These are phyloP conservation scores for Cnemophilus loriae DNA, from an alignment of 2,113 vertebrate species.

Conservation along the genomic window DNA sequence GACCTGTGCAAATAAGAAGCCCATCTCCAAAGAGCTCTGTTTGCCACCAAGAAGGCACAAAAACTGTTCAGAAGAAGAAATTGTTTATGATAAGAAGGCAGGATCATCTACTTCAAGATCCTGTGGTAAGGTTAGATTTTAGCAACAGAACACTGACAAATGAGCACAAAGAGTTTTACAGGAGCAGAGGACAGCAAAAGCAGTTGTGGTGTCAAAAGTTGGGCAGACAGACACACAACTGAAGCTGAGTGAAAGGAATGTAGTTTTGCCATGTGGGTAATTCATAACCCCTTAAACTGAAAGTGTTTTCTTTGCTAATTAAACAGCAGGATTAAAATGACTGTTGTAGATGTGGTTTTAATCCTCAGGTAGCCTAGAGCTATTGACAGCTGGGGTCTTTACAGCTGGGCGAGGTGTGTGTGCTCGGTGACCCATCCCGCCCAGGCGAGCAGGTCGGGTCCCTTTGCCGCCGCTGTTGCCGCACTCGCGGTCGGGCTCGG, in stretches of 20 bases:
- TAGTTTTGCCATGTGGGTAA: background rate
- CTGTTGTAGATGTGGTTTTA: background rate
- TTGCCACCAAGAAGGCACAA: background rate
- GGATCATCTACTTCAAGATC: background rate
- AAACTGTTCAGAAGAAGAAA: background rate
- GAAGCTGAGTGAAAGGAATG: background rate
- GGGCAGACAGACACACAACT: background rate
- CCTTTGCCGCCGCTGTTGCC: fast-evolving
- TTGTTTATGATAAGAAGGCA: background rate
- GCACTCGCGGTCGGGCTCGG: fast-evolving
- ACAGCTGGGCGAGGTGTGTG: background rate
- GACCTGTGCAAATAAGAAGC: background rate
- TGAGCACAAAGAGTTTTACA: background rate
- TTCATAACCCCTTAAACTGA: background rate
- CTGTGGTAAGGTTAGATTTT: background rate
- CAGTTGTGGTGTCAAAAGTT: background rate
- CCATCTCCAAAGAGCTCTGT: background rate
- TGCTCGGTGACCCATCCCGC: background rate
- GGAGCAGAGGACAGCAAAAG: background rate
- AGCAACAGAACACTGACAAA: background rate
- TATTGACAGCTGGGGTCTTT: background rate
- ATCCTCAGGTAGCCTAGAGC: background rate
- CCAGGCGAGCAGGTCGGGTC: fast-evolving
- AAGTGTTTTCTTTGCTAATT: background rate
- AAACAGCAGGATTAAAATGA: background rate